Evolutionary conservation across 2,888 invertebrate species (phyloP), one percentile per base, ranked within the genome.

Genomic region (Epirrhoe alternata): DNA sequence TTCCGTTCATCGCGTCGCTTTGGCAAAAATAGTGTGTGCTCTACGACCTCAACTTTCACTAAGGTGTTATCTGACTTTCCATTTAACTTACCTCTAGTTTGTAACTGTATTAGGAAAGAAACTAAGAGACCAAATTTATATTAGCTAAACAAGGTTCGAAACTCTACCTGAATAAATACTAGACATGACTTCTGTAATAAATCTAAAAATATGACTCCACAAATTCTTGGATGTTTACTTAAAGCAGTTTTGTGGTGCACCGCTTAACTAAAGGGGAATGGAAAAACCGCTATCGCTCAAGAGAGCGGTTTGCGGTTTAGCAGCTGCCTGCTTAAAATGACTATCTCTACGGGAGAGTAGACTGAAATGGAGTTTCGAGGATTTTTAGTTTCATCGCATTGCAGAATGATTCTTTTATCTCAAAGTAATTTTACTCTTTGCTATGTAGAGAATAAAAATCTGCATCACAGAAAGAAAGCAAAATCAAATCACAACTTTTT

Each of bases 11-110:
- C 24, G 38, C 30, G 38, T 58, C 38, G 51, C 24, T 51, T 57
- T 38, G 38, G n/a, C 38, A n/a, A 14, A 30, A 38, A 14, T 10
- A 42, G 31, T 50, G 38, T 33, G 55, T 68, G 70, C 70, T 71
- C 67, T 62, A 54, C 69, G 74, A 75, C 75, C 74, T 72, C 72
- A 38, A 72, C 76, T 76, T 75, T 77, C 79, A 69, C 75, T 64
- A 64, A 61, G 38, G 66, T 69, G 58, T 66, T 52, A 47, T 30
- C 30, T 16, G 50, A 64, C 74, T 74, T 72, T 74, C 72, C 66
- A 71, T 68, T 73, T 64, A 66, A 62, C 61, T 62, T 45, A 45
- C 58, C 24, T 62, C 53, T 45, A 38, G 66, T 66, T 58, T 42
- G 53, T 8, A 33, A 12, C 35, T 57, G 38, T 60, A 52, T 56